phyloP scores from a whole-genome alignment of 2,888 invertebrate genomes.

The Lasius platythorax region DNA sequence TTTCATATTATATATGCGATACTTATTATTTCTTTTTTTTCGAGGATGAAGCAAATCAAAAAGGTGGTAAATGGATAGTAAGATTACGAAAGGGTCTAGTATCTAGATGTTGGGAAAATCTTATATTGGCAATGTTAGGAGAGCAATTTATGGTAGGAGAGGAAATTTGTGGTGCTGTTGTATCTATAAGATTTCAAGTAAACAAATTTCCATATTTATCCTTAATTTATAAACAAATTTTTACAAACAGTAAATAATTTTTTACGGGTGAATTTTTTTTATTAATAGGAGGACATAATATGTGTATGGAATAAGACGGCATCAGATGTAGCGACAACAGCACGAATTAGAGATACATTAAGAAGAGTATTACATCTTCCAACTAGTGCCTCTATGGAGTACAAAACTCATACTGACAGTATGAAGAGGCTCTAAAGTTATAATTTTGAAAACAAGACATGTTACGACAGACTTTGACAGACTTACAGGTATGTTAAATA shows the following conservation, averaged over 20 bases:
- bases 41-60: constrained; percentile 96
- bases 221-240: neutral
- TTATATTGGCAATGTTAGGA: constrained; percentile 99
- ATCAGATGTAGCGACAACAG: constrained; percentile 94
- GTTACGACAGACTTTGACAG: constrained; percentile 31
- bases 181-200: constrained; percentile 97
- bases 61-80: constrained; percentile 99
- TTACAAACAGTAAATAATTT: neutral
- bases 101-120: constrained; percentile 99
- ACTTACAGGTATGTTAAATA: constrained; percentile 61
- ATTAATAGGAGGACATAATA: constrained; percentile 95
- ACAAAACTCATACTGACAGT: constrained; percentile 94
- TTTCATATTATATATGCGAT: constrained; percentile 1
- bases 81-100: constrained; percentile 97
- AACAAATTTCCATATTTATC: constrained; percentile 26
- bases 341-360: constrained; percentile 97
- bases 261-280: constrained; percentile 11
- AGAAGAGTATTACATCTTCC: constrained; percentile 98
- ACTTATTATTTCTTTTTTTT: constrained; percentile 33
- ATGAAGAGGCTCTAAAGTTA: constrained; percentile 87
- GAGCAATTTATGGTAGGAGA: constrained; percentile 99
- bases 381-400: constrained; percentile 96
- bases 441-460: constrained; percentile 47
- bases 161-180: constrained; percentile 99
- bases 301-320: constrained; percentile 99